Evolutionary conservation across 2,888 invertebrate species (phyloP), one percentile per base, ranked within the genome.

Genomic region (Dynastes hyllus): DNA sequence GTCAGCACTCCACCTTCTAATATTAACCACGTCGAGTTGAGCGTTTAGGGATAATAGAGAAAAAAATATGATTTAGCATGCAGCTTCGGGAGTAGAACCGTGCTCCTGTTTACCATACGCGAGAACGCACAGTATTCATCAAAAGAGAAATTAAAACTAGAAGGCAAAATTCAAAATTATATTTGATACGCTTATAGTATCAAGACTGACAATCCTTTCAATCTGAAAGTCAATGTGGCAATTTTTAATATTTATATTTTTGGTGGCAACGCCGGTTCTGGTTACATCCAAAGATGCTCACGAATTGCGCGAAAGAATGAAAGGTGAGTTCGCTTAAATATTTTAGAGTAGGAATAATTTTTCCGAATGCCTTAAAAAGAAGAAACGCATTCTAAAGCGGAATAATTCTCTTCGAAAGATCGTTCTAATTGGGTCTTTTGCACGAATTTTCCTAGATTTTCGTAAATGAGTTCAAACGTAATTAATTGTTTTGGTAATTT

Each of bases 61-160:
- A 63, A 75, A 61, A 61, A 61, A 75, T 75, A 61, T 75, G 73
- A 75, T 75, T 75, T 75, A 75, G 73, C 58, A 58, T 58, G 73
- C 73, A n/a, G n/a, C n/a, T n/a, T n/a, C n/a, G n/a, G n/a, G n/a
- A n/a, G n/a, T n/a, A n/a, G 73, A 75, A 75, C 50, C 61, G 45
- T 61, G 73, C 73, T 50, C 2, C 55, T 27, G 55, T 27, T 22
- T 58, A 55, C 61, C 45, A 75, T 27, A 75, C 50, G 63, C 73
- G 45, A 75, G 61, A 50, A 61, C 73, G 73, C 73, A 61, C 61
- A 75, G 73, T 75, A 69, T 66, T 66, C 66, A 66, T 75, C 61
- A n/a, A n/a, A n/a, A n/a, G n/a, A n/a, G n/a, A n/a, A n/a, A n/a
- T n/a, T n/a, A n/a, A n/a, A n/a, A n/a, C n/a, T n/a, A n/a, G n/a